phyloP scores from a whole-genome alignment of 2,888 invertebrate genomes.

The Morinoia aosen region DNA sequence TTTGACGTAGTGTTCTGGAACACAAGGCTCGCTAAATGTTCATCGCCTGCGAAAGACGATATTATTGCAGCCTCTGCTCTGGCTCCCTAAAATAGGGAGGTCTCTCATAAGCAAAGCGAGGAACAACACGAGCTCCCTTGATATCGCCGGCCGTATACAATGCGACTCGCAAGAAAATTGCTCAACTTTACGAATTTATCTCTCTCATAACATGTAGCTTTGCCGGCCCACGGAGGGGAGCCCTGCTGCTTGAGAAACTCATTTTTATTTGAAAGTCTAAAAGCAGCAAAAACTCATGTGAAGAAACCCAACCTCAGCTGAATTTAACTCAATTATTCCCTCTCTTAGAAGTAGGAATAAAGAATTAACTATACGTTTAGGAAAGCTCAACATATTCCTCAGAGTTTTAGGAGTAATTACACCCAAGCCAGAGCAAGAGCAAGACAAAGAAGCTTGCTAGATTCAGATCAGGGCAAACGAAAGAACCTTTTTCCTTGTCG shows the following conservation, averaged over 20 bases:
- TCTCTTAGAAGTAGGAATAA: neutral
- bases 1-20: no score
- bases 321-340: neutral
- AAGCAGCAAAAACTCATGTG: neutral
- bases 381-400: neutral
- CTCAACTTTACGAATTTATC: neutral
- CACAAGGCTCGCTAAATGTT: neutral
- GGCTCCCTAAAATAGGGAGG: neutral
- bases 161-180: neutral
- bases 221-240: neutral
- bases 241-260: neutral
- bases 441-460: neutral
- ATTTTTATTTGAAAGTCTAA: neutral
- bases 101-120: neutral
- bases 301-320: neutral
- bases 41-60: neutral
- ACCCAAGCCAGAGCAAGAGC: neutral
- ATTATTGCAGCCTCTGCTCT: neutral
- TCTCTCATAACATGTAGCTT: neutral
- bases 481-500: neutral
- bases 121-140: neutral
- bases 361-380: neutral
- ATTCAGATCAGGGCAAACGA: neutral
- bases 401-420: neutral
- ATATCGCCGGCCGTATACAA: neutral